Conservation (phyloP, 2,888 invertebrate genomes). For the Anthophora plumipes region DNA sequence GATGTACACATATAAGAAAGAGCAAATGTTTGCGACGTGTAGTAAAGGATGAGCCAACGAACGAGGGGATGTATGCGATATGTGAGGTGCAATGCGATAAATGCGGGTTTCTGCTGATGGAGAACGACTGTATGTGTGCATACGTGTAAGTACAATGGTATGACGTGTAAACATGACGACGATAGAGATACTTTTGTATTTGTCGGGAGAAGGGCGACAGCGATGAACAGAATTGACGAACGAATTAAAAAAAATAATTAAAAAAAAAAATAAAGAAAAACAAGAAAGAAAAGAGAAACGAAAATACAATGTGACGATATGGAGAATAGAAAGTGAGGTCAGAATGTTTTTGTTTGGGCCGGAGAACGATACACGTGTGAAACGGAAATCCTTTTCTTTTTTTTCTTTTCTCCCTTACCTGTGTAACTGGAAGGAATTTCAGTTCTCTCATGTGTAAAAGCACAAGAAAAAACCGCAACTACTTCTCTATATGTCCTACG, state of each 20-base stretch:
- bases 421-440: constrained; percentile 4
- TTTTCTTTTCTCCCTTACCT: constrained; percentile 46
- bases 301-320: constrained; percentile 14
- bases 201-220: constrained; percentile 31
- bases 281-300: not conserved
- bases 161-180: constrained; percentile 24
- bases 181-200: constrained; percentile 57
- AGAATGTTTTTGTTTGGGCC: not conserved
- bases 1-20: constrained; percentile 29
- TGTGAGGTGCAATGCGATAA: constrained; percentile 67
- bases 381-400: not conserved
- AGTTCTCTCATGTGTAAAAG: constrained; percentile 14
- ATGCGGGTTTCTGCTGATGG: constrained; percentile 23
- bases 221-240: constrained; percentile 19
- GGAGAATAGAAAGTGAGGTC: not conserved
- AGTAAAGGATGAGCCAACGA: constrained; percentile 72
- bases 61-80: constrained; percentile 72
- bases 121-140: constrained; percentile 16
- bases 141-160: not conserved
- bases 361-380: constrained; percentile 20
- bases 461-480: constrained; percentile 50
- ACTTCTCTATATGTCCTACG: constrained; percentile 44
- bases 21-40: constrained; percentile 47
- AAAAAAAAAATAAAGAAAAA: not conserved
- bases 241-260: not conserved